Conservation (phyloP, 2,113 vertebrate species). For the Clarias gariepinus region DNA sequence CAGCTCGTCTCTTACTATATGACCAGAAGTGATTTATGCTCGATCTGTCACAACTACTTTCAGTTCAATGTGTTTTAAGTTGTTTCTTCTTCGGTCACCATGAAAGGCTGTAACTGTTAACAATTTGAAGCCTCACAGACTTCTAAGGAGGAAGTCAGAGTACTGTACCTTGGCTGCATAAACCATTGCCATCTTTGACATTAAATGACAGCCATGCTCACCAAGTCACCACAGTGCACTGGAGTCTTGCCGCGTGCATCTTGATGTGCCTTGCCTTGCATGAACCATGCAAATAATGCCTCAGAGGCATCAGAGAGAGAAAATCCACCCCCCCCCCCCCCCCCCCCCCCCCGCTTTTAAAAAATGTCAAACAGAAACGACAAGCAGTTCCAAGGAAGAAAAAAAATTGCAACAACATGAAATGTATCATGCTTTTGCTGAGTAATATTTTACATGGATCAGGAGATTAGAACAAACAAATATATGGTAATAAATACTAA, state of each 20-base stretch:
- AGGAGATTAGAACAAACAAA: not conserved
- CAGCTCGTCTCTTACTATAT: not conserved
- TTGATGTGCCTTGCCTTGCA: constrained; percentile 40
- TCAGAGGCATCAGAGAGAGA: constrained; percentile 6
- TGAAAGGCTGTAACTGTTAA: not conserved
- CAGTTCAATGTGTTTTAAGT: not conserved
- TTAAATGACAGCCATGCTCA: constrained; percentile 45
- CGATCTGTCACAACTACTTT: not conserved
- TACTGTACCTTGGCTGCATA: not conserved
- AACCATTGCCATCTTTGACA: constrained; percentile 39
- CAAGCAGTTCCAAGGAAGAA: not conserved
- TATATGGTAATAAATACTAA: not conserved
- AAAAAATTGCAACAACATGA: not conserved
- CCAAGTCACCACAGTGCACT: constrained; percentile 12
- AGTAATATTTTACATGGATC: not conserved
- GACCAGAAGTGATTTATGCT: not conserved
- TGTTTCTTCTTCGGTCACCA: not conserved
- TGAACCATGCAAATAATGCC: constrained; percentile 51
- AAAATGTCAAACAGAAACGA: constrained; percentile 28
- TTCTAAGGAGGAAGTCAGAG: not conserved
- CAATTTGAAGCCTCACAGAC: constrained; percentile 21
- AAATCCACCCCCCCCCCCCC: constrained; percentile 12
- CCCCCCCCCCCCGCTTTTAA: constrained; percentile 20
- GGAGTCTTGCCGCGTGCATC: constrained; percentile 35
- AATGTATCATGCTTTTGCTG: not conserved